A percentile compares a stretch with the other conserved stretches of the same genome.
phyloP scores from a whole-genome alignment of 2,113 vertebrate species.

The Salvator merianae region DNA sequence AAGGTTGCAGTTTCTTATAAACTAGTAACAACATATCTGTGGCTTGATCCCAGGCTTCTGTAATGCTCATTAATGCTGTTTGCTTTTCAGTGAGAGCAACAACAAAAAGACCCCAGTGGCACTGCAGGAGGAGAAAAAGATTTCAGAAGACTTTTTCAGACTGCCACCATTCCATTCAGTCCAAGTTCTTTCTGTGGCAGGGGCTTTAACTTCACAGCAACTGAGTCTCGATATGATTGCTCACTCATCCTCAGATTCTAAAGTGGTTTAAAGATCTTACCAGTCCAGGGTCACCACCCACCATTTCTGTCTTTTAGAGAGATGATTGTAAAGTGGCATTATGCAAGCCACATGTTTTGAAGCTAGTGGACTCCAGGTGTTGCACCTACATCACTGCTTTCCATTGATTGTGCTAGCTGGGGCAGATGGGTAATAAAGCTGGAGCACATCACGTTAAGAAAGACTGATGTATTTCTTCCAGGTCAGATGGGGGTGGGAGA shows the following conservation, averaged over 20 bases:
- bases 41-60: no score
- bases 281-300: no score
- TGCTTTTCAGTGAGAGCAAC: not conserved
- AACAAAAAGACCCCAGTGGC: not conserved
- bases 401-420: no score
- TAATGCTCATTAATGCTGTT: not conserved
- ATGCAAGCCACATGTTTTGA: no score
- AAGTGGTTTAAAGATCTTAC: no score
- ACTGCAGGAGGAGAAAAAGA: not conserved
- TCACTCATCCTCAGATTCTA: not conserved
- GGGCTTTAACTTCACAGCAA: not conserved
- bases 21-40: not conserved
- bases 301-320: no score
- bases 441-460: no score
- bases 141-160: not conserved
- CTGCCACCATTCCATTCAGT: not conserved
- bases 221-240: not conserved
- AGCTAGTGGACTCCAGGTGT: no score
- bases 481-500: no score
- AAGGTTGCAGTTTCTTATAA: not conserved
- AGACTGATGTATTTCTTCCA: not conserved
- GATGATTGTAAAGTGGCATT: no score
- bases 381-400: no score
- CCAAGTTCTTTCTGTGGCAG: not conserved
- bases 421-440: no score